phyloP scores from a whole-genome alignment of 2,797 vertebrate species.

The Percopsis omiscomaycus region DNA sequence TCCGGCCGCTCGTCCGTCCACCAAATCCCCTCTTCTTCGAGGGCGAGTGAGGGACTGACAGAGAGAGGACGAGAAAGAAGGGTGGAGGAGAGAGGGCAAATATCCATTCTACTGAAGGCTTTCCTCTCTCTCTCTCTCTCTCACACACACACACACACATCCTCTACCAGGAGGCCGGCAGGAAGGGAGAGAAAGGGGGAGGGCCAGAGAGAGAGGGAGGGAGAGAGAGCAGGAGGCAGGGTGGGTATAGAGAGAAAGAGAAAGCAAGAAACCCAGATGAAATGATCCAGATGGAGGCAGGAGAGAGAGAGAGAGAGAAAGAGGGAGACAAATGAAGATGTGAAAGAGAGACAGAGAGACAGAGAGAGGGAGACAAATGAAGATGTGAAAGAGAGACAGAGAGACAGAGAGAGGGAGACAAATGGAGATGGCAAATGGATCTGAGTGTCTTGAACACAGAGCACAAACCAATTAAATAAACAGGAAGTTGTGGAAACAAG shows the following conservation, averaged over 20 bases:
- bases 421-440: not conserved
- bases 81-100: constrained; percentile 58
- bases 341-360: constrained; percentile 31
- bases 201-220: constrained; percentile 36
- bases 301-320: constrained; percentile 5
- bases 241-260: constrained; percentile 18
- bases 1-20: constrained; percentile 33
- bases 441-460: constrained; percentile 1
- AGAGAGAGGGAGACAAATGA: constrained; percentile 7
- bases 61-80: constrained; percentile 36
- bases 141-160: constrained; percentile 61
- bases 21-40: constrained; percentile 51
- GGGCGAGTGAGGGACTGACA: constrained; percentile 30
- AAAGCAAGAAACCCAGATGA: not conserved
- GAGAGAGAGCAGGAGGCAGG: constrained; percentile 36
- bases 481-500: constrained; percentile 27
- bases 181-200: constrained; percentile 69
- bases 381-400: not conserved
- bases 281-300: not conserved
- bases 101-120: constrained; percentile 66
- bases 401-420: not conserved
- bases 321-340: not conserved
- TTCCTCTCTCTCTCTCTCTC: constrained; percentile 45
- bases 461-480: constrained; percentile 27
- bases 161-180: constrained; percentile 75